These are phyloP conservation scores for Nerophis lumbriciformis DNA, from an alignment of 2,113 vertebrate species.

Conservation along the genomic window DNA sequence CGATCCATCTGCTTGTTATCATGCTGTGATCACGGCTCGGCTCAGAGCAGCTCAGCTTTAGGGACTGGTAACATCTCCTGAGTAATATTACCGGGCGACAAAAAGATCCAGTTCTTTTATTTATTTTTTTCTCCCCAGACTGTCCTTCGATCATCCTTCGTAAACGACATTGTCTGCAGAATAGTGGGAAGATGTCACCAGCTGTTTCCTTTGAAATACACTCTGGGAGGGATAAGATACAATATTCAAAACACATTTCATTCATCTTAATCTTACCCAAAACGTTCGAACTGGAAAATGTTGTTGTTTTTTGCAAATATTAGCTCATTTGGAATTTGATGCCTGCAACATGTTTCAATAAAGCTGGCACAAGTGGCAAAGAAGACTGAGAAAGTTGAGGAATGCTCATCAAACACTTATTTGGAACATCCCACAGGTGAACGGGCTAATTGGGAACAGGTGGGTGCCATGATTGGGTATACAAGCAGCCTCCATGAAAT, in stretches of 20 bases:
- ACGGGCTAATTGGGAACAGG: too few species aligned
- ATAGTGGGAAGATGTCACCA: constrained; percentile 43
- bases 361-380: too few species aligned
- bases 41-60: constrained; percentile 61
- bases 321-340: too few species aligned
- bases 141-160: constrained; percentile 60
- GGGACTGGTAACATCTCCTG: constrained; percentile 55
- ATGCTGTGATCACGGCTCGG: constrained; percentile 60
- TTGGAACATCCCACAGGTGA: too few species aligned
- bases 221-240: constrained; percentile 59
- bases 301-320: too few species aligned
- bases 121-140: constrained; percentile 21
- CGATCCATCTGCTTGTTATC: constrained; percentile 75
- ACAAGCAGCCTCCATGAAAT: too few species aligned
- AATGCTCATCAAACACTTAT: too few species aligned
- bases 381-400: too few species aligned
- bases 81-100: constrained; percentile 59
- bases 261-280: constrained; percentile 35
- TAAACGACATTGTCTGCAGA: constrained; percentile 39
- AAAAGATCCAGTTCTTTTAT: constrained; percentile 51
- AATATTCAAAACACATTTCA: constrained; percentile 37
- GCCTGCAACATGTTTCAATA: too few species aligned
- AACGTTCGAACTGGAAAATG: too few species aligned
- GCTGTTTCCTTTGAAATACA: constrained; percentile 50
- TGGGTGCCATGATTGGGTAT: too few species aligned